Evolutionary conservation across 2,888 invertebrate species (phyloP), one percentile per base, ranked within the genome.

Genomic region (Cactoblastis cactorum): DNA sequence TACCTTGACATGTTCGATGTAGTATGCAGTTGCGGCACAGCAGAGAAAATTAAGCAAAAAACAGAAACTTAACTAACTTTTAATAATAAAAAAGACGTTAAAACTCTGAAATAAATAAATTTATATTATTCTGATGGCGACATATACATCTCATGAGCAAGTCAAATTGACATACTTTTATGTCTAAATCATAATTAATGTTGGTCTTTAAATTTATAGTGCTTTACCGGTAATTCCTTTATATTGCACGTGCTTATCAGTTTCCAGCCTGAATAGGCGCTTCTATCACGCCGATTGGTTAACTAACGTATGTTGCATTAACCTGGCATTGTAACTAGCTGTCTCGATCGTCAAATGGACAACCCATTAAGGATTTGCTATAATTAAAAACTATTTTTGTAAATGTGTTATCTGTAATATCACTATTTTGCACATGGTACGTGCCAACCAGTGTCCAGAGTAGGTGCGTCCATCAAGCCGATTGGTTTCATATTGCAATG

Each of bases 401-500:
- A 14, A 11, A 11, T 35, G 14, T 4, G 5, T 3, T 17, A 37
- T 17, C 37, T 37, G 37, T 37, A 2, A 9, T 37, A 4, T 15
- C 17, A 1, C 17, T 37, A 37, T 37, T 17, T 37, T 37, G 17
- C 11, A 5, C 11, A n/a, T 33, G 33, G 33, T 2, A 33, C 12
- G 12, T 33, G 12, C 9, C 37, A 9, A 17, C 4, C 17, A 17
- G 64, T 58, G 61, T 58, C 53, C 59, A 62, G 57, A 58, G 65
- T 58, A 54, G 67, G 55, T 54, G 61, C 69, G 67, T 80, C 72
- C 77, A 80, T 83, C 80, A 74, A 55, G 63, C 69, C 79, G 80
- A 85, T 86, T 83, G 83, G 77, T 71, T 79, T 74, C 74, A 77
- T 75, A 80, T 81, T 79, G 80, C 74, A 80, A 72, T 70, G 70